These are phyloP conservation scores for Margarornis squamiger DNA, from an alignment of 2,797 vertebrate species.

Conservation along the genomic window DNA sequence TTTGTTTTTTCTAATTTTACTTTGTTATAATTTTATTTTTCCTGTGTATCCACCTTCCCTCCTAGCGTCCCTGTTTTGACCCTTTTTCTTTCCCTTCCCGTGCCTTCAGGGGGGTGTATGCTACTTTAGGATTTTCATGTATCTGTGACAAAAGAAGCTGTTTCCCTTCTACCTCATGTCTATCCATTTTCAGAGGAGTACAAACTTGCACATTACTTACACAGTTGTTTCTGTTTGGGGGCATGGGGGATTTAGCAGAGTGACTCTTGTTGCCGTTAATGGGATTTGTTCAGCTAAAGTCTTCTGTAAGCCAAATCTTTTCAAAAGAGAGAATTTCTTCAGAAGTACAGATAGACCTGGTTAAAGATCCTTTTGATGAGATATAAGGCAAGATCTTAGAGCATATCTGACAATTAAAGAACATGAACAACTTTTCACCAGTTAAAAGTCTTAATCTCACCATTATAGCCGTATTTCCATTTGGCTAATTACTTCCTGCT, in stretches of 20 bases:
- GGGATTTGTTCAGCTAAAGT: constrained; percentile 41
- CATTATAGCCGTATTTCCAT: constrained; percentile 22
- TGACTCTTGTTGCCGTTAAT: not conserved
- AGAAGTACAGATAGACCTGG: constrained; percentile 33
- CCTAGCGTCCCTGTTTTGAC: not conserved
- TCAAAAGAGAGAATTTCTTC: constrained; percentile 36
- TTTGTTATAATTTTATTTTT: not conserved
- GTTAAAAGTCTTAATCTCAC: constrained; percentile 19
- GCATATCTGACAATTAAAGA: constrained; percentile 30
- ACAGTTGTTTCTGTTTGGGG: not conserved
- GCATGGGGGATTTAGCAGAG: not conserved
- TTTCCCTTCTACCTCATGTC: not conserved
- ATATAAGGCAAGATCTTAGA: constrained; percentile 36
- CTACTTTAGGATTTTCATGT: not conserved
- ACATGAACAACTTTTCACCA: not conserved
- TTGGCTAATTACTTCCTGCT: constrained; percentile 51
- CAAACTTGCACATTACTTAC: not conserved
- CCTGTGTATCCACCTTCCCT: not conserved
- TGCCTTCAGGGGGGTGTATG: not conserved
- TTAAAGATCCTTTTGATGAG: constrained; percentile 43
- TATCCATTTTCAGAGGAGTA: not conserved
- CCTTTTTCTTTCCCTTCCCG: not conserved
- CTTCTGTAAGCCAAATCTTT: constrained; percentile 5
- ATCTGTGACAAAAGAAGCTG: not conserved
- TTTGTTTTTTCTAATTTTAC: not conserved